Conservation (phyloP, 2,888 invertebrate genomes). For the Heteropelma amictum region DNA sequence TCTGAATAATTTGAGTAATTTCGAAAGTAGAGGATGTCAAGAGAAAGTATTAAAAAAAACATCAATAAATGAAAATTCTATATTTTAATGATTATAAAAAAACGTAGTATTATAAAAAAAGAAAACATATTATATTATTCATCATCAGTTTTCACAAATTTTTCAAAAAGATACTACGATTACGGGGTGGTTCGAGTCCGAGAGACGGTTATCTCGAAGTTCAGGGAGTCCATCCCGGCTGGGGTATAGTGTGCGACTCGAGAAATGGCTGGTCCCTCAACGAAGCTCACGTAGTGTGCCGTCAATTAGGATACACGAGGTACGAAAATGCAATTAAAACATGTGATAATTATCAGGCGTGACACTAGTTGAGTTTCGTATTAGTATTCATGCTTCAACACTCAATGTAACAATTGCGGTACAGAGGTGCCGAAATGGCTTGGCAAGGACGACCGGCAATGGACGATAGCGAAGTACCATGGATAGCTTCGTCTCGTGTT, state of each 20-base stretch:
- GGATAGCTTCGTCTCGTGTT: conserved; percentile 75
- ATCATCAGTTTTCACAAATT: conserved; percentile 8
- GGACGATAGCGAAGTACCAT: conserved; percentile 64
- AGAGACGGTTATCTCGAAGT: conserved; percentile 79
- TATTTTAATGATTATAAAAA: neutral
- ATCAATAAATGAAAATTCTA: no score
- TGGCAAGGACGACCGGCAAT: conserved; percentile 77
- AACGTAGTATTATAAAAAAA: neutral
- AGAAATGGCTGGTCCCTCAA: conserved; percentile 78
- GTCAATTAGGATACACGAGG: conserved; percentile 79
- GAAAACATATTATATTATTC: neutral
- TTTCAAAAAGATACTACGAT: conserved; percentile 71
- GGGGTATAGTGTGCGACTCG: conserved; percentile 80
- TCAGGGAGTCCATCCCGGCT: conserved; percentile 74
- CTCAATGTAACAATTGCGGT: no score
- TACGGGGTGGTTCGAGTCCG: conserved; percentile 77
- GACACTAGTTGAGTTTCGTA: no score
- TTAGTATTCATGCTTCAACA: no score
- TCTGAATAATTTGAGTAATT: no score
- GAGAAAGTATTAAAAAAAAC: no score
- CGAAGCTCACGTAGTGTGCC: conserved; percentile 79
- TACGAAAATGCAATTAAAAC: conserved; percentile 59
- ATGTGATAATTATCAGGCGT: conserved; percentile 10
- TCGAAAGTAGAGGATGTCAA: no score
- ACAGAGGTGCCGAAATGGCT: conserved; percentile 78